Evolutionary conservation across 92 coral and sea anemone species (phyloP).

Genomic region (Phymanthus crucifer): DNA sequence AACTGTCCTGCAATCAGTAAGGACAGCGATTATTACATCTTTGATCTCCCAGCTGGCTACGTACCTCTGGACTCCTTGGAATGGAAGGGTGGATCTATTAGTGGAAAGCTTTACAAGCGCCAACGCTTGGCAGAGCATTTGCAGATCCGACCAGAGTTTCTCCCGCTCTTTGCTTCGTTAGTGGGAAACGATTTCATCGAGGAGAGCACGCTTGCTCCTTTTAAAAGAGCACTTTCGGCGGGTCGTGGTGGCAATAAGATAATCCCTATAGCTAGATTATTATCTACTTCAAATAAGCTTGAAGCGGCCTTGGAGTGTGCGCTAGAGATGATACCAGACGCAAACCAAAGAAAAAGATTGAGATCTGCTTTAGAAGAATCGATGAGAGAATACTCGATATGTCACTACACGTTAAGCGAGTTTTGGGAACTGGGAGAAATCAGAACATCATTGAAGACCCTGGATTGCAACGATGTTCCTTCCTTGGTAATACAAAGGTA

Average conservation of each 20-base stretch:
- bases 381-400: slow-evolving; percentile 60
- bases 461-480: slow-evolving; percentile 38
- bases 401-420: slow-evolving; percentile 41
- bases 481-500: slow-evolving; percentile 54
- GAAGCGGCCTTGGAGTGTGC: slow-evolving; percentile 51
- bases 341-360: not conserved
- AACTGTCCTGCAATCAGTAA: slow-evolving; percentile 53
- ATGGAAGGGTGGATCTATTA: slow-evolving; percentile 41
- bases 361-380: slow-evolving; percentile 40
- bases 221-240: slow-evolving; percentile 37
- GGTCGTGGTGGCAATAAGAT: slow-evolving; percentile 17
- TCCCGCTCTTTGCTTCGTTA: slow-evolving; percentile 84
- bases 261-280: slow-evolving; percentile 52
- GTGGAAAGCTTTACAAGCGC: slow-evolving; percentile 55
- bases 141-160: slow-evolving; percentile 40
- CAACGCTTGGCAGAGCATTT: slow-evolving; percentile 58
- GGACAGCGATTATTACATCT: slow-evolving; percentile 70
- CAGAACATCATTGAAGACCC: slow-evolving; percentile 40
- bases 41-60: slow-evolving; percentile 65
- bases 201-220: slow-evolving; percentile 44
- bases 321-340: slow-evolving; percentile 27
- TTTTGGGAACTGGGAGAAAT: slow-evolving; percentile 49
- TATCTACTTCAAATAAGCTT: slow-evolving; percentile 38
- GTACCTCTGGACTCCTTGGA: slow-evolving; percentile 66
- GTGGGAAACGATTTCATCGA: slow-evolving; percentile 87